These are phyloP conservation scores for Cygnus buccinator DNA, from an alignment of 2,113 vertebrate genomes.

Conservation along the genomic window DNA sequence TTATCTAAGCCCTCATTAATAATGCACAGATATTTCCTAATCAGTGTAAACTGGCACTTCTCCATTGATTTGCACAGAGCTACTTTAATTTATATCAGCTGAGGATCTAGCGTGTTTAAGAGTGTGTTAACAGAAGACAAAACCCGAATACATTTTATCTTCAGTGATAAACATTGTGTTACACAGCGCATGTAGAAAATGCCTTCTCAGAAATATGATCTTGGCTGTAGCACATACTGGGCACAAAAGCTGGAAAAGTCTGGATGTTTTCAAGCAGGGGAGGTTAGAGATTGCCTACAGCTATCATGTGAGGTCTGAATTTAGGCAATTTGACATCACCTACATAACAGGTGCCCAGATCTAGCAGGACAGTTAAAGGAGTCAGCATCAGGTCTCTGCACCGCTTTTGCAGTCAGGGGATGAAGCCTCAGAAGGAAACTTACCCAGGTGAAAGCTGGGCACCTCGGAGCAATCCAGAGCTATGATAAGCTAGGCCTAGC, in stretches of 20 bases:
- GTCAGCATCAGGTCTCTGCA: neutral
- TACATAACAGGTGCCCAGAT: neutral
- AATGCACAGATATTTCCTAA: slow-evolving; percentile 26
- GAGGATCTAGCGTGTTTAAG: slow-evolving; percentile 4
- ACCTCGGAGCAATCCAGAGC: neutral
- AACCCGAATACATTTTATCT: neutral
- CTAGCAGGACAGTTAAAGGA: neutral
- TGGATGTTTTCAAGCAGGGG: neutral
- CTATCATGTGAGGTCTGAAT: neutral
- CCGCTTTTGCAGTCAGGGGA: neutral
- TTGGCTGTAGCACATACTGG: neutral
- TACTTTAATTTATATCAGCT: slow-evolving; percentile 8
- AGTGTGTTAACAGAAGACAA: slow-evolving; percentile 22
- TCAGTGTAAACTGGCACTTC: slow-evolving; percentile 8
- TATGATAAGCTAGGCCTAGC: neutral
- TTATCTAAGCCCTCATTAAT: slow-evolving; percentile 40
- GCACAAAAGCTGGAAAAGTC: neutral
- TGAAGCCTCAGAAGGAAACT: neutral
- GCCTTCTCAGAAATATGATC: neutral
- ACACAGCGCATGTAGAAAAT: neutral
- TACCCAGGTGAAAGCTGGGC: neutral
- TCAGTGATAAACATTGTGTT: neutral
- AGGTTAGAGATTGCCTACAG: neutral
- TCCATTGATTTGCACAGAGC: slow-evolving; percentile 11
- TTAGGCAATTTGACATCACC: neutral